Evolutionary conservation across 1,140 invertebrate genomes (phyloP).

Genomic region (Doryteuthis pealeii): DNA sequence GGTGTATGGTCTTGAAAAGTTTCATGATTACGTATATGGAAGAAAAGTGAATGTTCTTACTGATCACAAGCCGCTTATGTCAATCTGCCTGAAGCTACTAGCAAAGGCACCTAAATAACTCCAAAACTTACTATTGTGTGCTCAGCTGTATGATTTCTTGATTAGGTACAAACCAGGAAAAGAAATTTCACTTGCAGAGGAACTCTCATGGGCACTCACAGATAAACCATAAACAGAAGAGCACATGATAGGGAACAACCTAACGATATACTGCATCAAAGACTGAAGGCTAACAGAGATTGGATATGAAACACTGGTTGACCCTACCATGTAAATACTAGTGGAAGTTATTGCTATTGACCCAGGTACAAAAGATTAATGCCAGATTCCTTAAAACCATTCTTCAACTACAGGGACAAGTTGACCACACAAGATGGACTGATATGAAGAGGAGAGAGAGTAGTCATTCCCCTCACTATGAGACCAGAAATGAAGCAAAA

Average conservation of each 20-base stretch:
- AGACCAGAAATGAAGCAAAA: slow-evolving; percentile 25
- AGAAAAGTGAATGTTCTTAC: slow-evolving; percentile 21
- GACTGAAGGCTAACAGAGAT: slow-evolving; percentile 4
- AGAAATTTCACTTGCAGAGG: slow-evolving; percentile 13
- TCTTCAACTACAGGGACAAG: slow-evolving; percentile 27
- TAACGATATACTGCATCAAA: neutral
- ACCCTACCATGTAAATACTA: slow-evolving; percentile 2
- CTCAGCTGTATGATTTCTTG: slow-evolving; percentile 23
- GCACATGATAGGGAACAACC: neutral
- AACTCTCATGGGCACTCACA: slow-evolving; percentile 4
- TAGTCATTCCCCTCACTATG: slow-evolving; percentile 22
- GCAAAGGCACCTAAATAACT: slow-evolving; percentile 19
- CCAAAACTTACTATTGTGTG: slow-evolving; percentile 24
- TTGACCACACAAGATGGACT: slow-evolving; percentile 34
- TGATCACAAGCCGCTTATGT: no score
- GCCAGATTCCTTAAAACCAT: slow-evolving; percentile 12
- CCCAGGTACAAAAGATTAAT: slow-evolving; percentile 1
- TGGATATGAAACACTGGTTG: slow-evolving; percentile 6
- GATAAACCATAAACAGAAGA: slow-evolving; percentile 1
- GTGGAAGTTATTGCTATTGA: slow-evolving; percentile 14
- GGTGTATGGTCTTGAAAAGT: no score
- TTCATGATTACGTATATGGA: slow-evolving; percentile 25
- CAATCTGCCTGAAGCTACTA: slow-evolving; percentile 21
- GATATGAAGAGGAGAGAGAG: slow-evolving; percentile 28
- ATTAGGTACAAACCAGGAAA: slow-evolving; percentile 23